phyloP scores from a whole-genome alignment of 2,797 vertebrate genomes.

The Myripristis murdjan region DNA sequence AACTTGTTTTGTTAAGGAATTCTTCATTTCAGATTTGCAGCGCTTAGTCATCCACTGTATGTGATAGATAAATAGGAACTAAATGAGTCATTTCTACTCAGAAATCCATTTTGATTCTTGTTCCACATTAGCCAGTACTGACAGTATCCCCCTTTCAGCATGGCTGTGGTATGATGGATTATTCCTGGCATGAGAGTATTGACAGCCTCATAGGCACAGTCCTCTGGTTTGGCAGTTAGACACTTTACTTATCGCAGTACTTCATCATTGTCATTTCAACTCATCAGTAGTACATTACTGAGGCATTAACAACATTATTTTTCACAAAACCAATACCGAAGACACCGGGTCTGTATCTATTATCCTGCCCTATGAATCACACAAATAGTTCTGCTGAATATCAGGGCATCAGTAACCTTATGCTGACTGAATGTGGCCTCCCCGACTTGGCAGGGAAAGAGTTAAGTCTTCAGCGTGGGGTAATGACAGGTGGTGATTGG shows the following conservation, averaged over 20 bases:
- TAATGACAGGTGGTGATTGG: constrained; percentile 46
- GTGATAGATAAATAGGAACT: not conserved
- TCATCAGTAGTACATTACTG: constrained; percentile 51
- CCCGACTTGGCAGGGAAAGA: constrained; percentile 36
- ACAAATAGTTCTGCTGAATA: not conserved
- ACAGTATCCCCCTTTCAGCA: not conserved
- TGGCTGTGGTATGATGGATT: constrained; percentile 11
- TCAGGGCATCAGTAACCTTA: not conserved
- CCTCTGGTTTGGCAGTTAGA: constrained; percentile 17
- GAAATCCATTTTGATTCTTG: not conserved
- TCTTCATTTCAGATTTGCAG: too few relatives aligned
- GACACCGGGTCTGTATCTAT: constrained; percentile 17
- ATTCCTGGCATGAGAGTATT: constrained; percentile 21
- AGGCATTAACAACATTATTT: constrained; percentile 49
- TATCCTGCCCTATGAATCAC: constrained; percentile 9
- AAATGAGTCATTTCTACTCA: not conserved
- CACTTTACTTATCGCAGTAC: constrained; percentile 52
- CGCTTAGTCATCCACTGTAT: not conserved
- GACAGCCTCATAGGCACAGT: constrained; percentile 17
- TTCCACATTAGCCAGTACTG: too few relatives aligned
- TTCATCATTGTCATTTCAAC: constrained; percentile 46
- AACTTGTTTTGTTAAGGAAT: too few relatives aligned
- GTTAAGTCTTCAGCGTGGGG: constrained; percentile 58
- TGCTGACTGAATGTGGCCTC: constrained; percentile 11
- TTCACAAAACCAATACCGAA: constrained; percentile 48